phyloP scores from a whole-genome alignment of 2,888 invertebrate species.

The Melitaea athalia region DNA sequence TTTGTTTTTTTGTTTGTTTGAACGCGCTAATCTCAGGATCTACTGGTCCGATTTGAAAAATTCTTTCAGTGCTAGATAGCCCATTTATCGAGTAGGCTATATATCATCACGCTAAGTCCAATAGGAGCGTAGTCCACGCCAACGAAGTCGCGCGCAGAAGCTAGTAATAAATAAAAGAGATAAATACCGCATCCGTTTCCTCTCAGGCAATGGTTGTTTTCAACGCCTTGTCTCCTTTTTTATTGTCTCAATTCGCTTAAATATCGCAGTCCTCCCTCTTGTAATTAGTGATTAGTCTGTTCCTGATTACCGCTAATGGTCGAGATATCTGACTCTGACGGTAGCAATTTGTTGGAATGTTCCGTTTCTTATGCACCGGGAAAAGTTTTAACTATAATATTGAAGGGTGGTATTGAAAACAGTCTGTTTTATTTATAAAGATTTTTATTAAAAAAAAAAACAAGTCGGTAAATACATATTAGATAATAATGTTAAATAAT shows the following conservation, averaged over 20 bases:
- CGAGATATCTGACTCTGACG: constrained; percentile 49
- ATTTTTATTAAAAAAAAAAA: background rate
- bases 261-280: constrained; percentile 59
- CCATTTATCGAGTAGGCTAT: too few species aligned
- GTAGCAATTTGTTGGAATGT: constrained; percentile 44
- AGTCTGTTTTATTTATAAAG: background rate
- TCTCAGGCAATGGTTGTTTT: constrained; percentile 6
- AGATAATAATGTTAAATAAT: too few species aligned
- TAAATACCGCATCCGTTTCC: constrained; percentile 10
- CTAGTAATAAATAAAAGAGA: too few species aligned
- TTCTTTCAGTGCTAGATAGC: too few species aligned
- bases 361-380: constrained; percentile 30
- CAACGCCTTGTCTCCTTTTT: constrained; percentile 46
- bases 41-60: too few species aligned
- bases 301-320: constrained; percentile 66
- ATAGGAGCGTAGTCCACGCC: too few species aligned
- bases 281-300: constrained; percentile 73
- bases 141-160: too few species aligned
- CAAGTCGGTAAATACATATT: too few species aligned
- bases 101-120: too few species aligned
- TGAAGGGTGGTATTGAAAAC: background rate
- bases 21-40: too few species aligned
- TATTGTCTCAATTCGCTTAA: constrained; percentile 70
- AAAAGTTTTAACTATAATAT: constrained; percentile 14
- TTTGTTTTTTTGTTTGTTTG: too few species aligned